Evolutionary conservation across 2,888 invertebrate genomes (phyloP), one percentile per base, ranked within the genome.

Genomic region (Cartodere bifasciata): DNA sequence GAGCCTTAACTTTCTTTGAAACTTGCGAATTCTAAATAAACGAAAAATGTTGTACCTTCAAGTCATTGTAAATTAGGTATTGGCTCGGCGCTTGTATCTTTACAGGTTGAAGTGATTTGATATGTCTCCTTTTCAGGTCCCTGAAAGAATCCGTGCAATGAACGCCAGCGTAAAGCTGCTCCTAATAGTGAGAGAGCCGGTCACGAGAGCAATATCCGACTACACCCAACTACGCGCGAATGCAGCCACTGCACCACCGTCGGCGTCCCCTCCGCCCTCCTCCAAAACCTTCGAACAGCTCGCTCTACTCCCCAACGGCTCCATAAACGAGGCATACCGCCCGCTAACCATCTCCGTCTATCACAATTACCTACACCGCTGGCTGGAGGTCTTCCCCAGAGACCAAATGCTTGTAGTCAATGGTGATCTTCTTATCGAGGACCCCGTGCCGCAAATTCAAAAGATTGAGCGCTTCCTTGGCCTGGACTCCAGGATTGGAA

Each of bases 191-290:
- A 72, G 97, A 9, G 91, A 98, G 59, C 97, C 97, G 3, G 91
- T 95, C 32, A 88, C 87, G 11, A 70, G 97, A 32, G 87, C 92
- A 29, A 86, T 98, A 50, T 95, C 94, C 9, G 97, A 97, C 68
- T 95, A 92, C 64, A 87, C 91, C 12, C 94, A 95, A 62, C 68
- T 92, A 46, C 73, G 83, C 40, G 84, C 82, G 46, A 81, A 85
- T 52, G 80, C 84, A 13, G 77, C 81, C 20, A 77, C 83, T 1
- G 78, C 80, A 6, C 73, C 75, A 40, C 72, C 81, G 4, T 65
- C 70, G 31, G 54, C 61, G 11, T 53, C 59, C 13, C 53, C 56
- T 31, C 62, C 66, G 35, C 45, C 55, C 22, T 44, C 55, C 9
- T 56, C 62, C 53, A 67, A 29, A 52, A 64, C 76, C 32, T 86